These are phyloP conservation scores for Alfaro cultratus DNA, from an alignment of 2,797 vertebrate genomes.

Conservation along the genomic window DNA sequence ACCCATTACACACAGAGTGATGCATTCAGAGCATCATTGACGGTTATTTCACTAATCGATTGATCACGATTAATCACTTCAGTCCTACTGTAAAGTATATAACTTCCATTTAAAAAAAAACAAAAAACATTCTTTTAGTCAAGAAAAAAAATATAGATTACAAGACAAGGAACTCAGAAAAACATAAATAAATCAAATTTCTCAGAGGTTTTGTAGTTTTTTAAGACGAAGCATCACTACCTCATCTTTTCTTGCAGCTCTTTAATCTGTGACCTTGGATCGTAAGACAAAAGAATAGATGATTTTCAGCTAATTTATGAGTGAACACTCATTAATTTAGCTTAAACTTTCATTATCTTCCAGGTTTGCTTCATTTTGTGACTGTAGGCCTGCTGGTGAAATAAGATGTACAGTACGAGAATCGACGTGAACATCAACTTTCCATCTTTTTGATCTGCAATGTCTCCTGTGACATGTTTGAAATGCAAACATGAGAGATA, in stretches of 20 bases:
- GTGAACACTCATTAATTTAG: neutral
- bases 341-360: slow-evolving; percentile 13
- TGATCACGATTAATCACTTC: neutral
- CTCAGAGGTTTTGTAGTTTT: neutral
- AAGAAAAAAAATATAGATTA: neutral
- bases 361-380: slow-evolving; percentile 3
- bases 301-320: neutral
- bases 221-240: neutral
- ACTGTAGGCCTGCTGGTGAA: neutral
- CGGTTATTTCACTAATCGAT: neutral
- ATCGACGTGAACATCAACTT: slow-evolving; percentile 1
- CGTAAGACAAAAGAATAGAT: neutral
- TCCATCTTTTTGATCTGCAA: neutral
- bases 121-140: neutral
- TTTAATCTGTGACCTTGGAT: slow-evolving; percentile 18
- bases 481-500: slow-evolving; percentile 3
- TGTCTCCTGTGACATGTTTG: slow-evolving; percentile 4
- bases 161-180: neutral
- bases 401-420: neutral
- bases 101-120: neutral
- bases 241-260: too few species aligned
- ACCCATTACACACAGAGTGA: neutral
- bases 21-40: neutral
- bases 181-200: neutral
- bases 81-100: neutral